These are phyloP conservation scores for Miltochrista miniata DNA, from an alignment of 2,888 invertebrate species.

Conservation along the genomic window DNA sequence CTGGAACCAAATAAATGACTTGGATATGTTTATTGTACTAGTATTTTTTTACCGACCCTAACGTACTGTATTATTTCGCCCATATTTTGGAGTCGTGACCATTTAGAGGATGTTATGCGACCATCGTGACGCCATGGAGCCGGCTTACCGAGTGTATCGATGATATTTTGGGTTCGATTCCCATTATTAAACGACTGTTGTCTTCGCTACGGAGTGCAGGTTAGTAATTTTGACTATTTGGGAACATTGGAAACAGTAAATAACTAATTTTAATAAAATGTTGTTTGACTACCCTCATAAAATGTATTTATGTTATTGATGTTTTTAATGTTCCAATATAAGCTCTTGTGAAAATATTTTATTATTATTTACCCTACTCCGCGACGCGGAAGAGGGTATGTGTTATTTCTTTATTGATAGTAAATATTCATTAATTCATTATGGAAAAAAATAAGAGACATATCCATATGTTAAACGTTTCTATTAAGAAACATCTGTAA, in stretches of 20 bases:
- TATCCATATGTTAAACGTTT: constrained; percentile 43
- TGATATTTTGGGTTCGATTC: constrained; percentile 11
- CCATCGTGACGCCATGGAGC: too few relatives aligned
- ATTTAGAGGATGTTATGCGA: too few relatives aligned
- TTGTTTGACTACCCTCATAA: background rate
- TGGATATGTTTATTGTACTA: too few relatives aligned
- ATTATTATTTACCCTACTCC: too few relatives aligned
- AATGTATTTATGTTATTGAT: background rate
- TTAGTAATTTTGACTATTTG: constrained; percentile 2
- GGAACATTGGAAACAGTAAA: constrained; percentile 6
- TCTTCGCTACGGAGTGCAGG: constrained; percentile 1
- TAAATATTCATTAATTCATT: background rate
- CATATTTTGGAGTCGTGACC: too few relatives aligned
- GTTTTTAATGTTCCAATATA: constrained; percentile 11
- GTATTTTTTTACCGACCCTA: too few relatives aligned
- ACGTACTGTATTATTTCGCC: too few relatives aligned
- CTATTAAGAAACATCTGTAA: constrained; percentile 8
- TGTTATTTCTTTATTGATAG: too few relatives aligned
- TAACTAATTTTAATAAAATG: background rate
- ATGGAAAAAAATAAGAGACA: constrained; percentile 32
- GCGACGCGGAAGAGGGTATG: too few relatives aligned
- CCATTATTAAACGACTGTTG: background rate
- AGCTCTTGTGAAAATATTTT: background rate
- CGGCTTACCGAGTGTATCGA: background rate
- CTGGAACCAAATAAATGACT: too few relatives aligned